Base-by-base conservation (phyloP, 1,140 invertebrate species). In the Platyscapa corneri region DNA sequence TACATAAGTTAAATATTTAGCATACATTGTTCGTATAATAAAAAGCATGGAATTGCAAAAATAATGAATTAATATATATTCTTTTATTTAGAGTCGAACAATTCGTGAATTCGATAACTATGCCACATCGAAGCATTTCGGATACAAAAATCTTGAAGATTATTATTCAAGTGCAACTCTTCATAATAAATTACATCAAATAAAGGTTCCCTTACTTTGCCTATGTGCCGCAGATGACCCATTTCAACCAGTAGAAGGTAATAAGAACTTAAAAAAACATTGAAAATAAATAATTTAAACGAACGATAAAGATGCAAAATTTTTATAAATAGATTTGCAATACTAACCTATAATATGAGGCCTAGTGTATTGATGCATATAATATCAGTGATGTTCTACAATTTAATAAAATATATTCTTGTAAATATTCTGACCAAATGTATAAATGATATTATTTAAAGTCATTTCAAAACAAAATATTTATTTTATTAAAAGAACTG, bases 221-320 rank as follows among this genome's bases (percentile, higher is more conserved):
- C 93, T 98, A 6, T 97, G 95, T 90, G 96, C 97, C 34, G 96
- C 3, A 97, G 97, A 98, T 93, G 97, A 98, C 93, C 97, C 97
- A 2, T 97, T 98, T 92, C 96, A 97, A 90, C 97, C 97, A 6
- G 90, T 95, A 74, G 94, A 95, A 91, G 95, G 96, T 96, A 75
- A 86, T 32, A 79, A 98, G 92, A 94, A 95, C 32, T 93, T 32
- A 32, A 67, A 7, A 0, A 10, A 16, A 27, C 53, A 65, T 79
- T 64, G 42, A 34, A 39, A 23, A 39, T 39, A 23, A 1, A 39
- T 0, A 72, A 72, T 23, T 72, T 5, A 72, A 12, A 23, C 18
- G n/a, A n/a, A n/a, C 34, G 23, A 39, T 3, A 64, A 3, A 70
- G 5, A 18, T 37, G 34, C 18, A 32, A 12, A 8, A 72, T 23